A percentile compares a stretch with the other conserved stretches of the same genome.
Evolutionary conservation across 2,888 invertebrate species (phyloP).

Genomic region (Chrysolina oricalcia): DNA sequence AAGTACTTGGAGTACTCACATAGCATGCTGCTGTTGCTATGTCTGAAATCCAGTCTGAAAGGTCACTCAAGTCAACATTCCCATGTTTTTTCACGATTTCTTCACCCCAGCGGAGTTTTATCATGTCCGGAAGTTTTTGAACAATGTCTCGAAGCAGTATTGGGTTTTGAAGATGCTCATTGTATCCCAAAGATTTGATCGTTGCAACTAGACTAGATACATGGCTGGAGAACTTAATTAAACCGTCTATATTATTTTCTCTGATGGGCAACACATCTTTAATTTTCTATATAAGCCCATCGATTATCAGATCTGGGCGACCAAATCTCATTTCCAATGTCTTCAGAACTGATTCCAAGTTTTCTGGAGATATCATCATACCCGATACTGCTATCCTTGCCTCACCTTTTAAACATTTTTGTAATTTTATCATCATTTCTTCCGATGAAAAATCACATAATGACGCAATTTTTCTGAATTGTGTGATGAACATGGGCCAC

Average conservation of each 20-base stretch:
- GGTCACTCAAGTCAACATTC: too few species aligned
- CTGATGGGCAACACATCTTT: not conserved
- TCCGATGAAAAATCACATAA: not conserved
- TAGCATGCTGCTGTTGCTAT: too few species aligned
- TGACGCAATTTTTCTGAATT: slow-evolving; percentile 7
- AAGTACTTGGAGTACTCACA: too few species aligned
- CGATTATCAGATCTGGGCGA: slow-evolving; percentile 3
- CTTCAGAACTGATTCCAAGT: not conserved
- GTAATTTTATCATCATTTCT: slow-evolving; percentile 17
- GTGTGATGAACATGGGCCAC: not conserved
- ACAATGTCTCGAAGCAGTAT: too few species aligned
- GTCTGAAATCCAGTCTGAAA: too few species aligned
- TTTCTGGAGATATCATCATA: slow-evolving; percentile 1
- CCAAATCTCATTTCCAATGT: slow-evolving; percentile 1
- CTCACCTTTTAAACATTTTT: not conserved
- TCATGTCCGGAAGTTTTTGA: too few species aligned
- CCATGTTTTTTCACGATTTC: too few species aligned
- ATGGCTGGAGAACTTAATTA: too few species aligned
- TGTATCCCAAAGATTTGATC: not conserved
- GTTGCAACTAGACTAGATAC: not conserved
- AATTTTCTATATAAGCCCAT: not conserved
- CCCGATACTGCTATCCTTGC: not conserved
- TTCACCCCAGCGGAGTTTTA: too few species aligned
- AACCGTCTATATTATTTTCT: not conserved
- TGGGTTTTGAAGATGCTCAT: too few species aligned